Conservation (phyloP, 2,888 invertebrate species). For the Apoderus coryli region DNA sequence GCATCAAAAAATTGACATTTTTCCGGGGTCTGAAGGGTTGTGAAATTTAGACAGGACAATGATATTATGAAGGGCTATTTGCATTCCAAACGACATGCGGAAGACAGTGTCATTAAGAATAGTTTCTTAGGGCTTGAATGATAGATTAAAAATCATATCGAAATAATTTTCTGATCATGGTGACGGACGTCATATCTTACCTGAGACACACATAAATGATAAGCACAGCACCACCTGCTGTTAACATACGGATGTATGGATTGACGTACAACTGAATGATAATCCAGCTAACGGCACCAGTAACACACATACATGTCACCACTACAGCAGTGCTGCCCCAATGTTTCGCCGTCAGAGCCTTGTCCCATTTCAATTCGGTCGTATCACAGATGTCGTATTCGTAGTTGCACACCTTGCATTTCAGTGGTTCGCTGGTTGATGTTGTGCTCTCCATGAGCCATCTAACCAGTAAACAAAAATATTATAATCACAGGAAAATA, state of each 20-base stretch:
- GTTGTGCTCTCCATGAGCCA: constrained; percentile 69
- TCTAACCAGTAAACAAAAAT: no score
- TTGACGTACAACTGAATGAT: constrained; percentile 64
- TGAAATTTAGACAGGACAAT: no score
- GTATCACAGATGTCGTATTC: constrained; percentile 67
- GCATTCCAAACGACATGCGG: no score
- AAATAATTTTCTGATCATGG: no score
- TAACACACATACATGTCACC: constrained; percentile 63
- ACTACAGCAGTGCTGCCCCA: constrained; percentile 72
- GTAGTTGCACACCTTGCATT: constrained; percentile 76
- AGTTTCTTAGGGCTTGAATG: no score
- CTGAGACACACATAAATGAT: constrained; percentile 74
- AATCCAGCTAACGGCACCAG: constrained; percentile 66
- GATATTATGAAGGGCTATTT: no score
- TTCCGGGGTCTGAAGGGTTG: no score
- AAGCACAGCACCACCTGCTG: constrained; percentile 67
- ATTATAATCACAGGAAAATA: no score
- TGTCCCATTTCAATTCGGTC: constrained; percentile 68
- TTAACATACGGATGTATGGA: constrained; percentile 62
- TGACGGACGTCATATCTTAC: no score
- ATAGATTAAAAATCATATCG: no score
- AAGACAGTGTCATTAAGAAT: no score
- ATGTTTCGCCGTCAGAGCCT: constrained; percentile 67
- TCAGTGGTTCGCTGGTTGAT: constrained; percentile 25
- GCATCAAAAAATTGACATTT: no score